A percentile compares a stretch with the other conserved stretches of the same genome.
phyloP scores from a whole-genome alignment of 2,888 invertebrate species.

The Pinctada fucata region DNA sequence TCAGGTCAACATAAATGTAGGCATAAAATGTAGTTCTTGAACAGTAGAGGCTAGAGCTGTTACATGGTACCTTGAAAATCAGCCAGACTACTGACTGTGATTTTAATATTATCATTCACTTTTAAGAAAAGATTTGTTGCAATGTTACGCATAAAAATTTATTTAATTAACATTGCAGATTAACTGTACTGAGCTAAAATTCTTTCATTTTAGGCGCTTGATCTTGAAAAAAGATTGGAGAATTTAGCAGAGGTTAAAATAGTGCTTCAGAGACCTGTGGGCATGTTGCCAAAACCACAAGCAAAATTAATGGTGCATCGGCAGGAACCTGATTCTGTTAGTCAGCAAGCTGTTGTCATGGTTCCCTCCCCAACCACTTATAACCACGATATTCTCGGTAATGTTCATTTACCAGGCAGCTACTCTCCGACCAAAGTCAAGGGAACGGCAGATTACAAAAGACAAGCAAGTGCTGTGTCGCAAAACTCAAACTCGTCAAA shows the following conservation, averaged over 20 bases:
- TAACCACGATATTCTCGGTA: neutral
- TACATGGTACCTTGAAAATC: too few relatives aligned
- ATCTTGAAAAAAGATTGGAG: conserved; percentile 19
- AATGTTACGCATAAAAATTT: too few relatives aligned
- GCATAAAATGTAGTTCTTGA: too few relatives aligned
- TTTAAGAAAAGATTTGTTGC: too few relatives aligned
- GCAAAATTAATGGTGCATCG: neutral
- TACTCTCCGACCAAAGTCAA: conserved; percentile 6
- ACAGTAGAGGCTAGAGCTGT: too few relatives aligned
- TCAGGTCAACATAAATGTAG: too few relatives aligned
- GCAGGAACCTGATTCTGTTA: neutral
- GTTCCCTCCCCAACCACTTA: neutral
- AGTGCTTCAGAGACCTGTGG: conserved; percentile 61
- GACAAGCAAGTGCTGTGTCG: conserved; percentile 19
- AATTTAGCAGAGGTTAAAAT: conserved; percentile 40
- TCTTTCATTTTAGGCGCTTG: conserved; percentile 3
- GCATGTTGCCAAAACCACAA: conserved; percentile 41
- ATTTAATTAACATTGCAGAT: too few relatives aligned
- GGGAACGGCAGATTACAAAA: conserved; percentile 1
- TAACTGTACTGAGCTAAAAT: too few relatives aligned
- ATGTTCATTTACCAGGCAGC: conserved; percentile 18
- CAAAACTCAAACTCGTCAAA: conserved; percentile 10
- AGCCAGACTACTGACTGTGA: too few relatives aligned
- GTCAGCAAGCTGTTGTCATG: neutral
- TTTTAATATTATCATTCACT: too few relatives aligned